Base-by-base conservation (phyloP, 2,888 invertebrate species). In the Catocala nupta region DNA sequence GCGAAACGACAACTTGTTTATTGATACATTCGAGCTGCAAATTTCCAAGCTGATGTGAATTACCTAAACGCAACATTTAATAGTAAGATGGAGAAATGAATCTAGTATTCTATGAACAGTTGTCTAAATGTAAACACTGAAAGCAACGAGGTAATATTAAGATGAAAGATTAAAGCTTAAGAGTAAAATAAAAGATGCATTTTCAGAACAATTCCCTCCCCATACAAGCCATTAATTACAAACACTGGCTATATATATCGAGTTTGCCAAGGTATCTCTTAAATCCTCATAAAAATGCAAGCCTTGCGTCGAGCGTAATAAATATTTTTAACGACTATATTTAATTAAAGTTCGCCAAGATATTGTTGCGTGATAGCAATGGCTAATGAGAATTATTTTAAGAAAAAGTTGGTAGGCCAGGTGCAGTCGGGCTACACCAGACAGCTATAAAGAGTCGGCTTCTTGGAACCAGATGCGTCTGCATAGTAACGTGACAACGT, bases 271-370 rank as follows among this genome's bases (percentile, higher is more conserved):
- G 67, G 75, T 83, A 84, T 86, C 85, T 84, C 73, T 81, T 84
- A 83, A 88, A 88, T 82, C 77, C 82, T 84, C 85, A 91, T 92
- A 90, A 92, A 92, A 92, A 92, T 90, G 89, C 92, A 88, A 81
- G 88, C 75, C 83, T 82, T 81, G 82, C 82, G 78, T 78, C 74
- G 78, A 77, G 65, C 69, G 84, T 84, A 87, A 91, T 92, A 93
- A 93, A 93, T 91, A 92, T 90, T 90, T 88, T 92, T 91, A 92
- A 92, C 88, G 87, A 84, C 85, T 86, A 84, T 89, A 90, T 92
- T 91, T 86, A 86, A 77, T 77, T 80, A 77, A 78, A 79, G 81
- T 86, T 83, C 73, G 72, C 81, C 77, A 77, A 78, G 80, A 80
- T 81, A 82, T 81, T 68, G 73, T 71, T 72, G 66, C 81, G 82